Conservation (phyloP, 2,888 invertebrate species). For the Drosophila stalkeri region DNA sequence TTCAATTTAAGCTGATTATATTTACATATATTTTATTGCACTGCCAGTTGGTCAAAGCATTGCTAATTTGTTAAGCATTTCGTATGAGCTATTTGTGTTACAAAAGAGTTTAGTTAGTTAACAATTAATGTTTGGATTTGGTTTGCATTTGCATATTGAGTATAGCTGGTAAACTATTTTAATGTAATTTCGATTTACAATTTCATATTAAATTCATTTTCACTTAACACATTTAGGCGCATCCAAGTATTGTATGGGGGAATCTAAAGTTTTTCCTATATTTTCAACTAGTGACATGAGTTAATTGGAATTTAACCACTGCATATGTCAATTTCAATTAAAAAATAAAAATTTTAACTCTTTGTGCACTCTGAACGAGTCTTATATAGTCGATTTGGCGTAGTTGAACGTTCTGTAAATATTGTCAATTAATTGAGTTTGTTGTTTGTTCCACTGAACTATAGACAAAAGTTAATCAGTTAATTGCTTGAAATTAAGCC, state of each 20-base stretch:
- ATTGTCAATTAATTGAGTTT: constrained; percentile 29
- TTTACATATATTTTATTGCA: constrained; percentile 17
- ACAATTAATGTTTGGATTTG: neutral
- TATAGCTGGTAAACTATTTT: too few relatives aligned
- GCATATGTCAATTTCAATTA: too few relatives aligned
- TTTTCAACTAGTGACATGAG: too few relatives aligned
- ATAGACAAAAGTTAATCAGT: constrained; percentile 56
- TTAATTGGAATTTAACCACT: too few relatives aligned
- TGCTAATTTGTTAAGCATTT: constrained; percentile 1
- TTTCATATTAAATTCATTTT: too few relatives aligned
- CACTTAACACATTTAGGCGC: too few relatives aligned
- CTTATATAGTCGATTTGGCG: too few relatives aligned
- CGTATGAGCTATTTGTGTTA: neutral
- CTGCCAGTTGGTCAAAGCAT: neutral
- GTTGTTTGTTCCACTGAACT: constrained; percentile 8
- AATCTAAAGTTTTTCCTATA: too few relatives aligned
- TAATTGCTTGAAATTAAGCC: constrained; percentile 56
- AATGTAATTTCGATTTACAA: too few relatives aligned
- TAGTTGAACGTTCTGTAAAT: neutral
- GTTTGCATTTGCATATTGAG: neutral
- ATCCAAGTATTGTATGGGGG: too few relatives aligned
- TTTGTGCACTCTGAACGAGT: too few relatives aligned
- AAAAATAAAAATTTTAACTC: too few relatives aligned
- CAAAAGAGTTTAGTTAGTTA: neutral
- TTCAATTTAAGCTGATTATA: constrained; percentile 50